Evolutionary conservation across 2,888 invertebrate species (phyloP), one percentile per base, ranked within the genome.

Genomic region (Ectobius pallidus): DNA sequence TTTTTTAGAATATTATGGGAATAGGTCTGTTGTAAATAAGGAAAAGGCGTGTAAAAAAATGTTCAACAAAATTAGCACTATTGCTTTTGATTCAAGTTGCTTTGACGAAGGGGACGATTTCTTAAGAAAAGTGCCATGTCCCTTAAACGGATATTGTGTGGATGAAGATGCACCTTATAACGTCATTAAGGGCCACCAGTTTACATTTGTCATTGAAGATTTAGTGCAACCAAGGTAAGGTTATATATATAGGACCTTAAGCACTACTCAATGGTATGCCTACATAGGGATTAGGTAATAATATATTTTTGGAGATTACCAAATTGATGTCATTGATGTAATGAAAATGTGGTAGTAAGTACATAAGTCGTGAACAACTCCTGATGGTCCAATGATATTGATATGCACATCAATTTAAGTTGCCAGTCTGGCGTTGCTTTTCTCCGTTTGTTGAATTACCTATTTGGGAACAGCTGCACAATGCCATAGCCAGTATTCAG

Each of bases 131-230:
- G 89, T 98, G 73, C 98, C 98, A 0, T 98, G 97, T 81, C 87
- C 90, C 0, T 86, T 86, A 78, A 90, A 88, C 30, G 82, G 87
- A 76, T 81, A 97, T 1, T 99, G 98, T 83, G 82, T 87, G 46
- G 97, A 97, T 84, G 97, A 96, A 83, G 95, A 94, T 83, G 88
- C 90, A 73, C 89, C 93, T 27, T 88, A 88, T 83, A 93, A 94
- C 87, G 95, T 98, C 1, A 87, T 98, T 14, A 90, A 90, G 78
- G 92, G 91, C 65, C 90, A 93, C 83, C 98, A 99, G 84, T 96
- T 99, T 83, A 98, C 98, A 0, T 97, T 95, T 85, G 92, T 93
- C 75, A 92, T 99, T 75, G 91, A 94, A 81, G 94, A 97, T 83
- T 89, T 92, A 74, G 90, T 91, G 77, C 93, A 96, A 81, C 96